Conservation (phyloP, 2,113 vertebrate genomes). For the Sylvietta virens region DNA sequence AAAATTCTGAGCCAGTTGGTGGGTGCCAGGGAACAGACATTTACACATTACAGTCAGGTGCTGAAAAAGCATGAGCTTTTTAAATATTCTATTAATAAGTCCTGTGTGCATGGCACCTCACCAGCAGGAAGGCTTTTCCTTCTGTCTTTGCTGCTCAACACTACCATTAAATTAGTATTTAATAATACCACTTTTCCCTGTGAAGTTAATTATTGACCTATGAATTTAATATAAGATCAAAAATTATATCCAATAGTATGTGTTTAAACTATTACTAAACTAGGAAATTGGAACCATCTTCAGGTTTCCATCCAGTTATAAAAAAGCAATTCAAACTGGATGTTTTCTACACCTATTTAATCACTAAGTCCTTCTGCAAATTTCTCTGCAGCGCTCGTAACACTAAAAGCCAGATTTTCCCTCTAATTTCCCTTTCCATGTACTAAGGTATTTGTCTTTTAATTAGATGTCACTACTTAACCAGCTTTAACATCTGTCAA, state of each 20-base stretch:
- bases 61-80: neutral
- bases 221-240: neutral
- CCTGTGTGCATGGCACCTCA: neutral
- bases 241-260: rapidly evolving
- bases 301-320: neutral
- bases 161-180: neutral
- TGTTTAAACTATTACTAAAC: neutral
- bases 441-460: neutral
- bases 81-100: neutral
- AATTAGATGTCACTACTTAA: neutral
- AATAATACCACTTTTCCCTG: neutral
- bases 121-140: neutral
- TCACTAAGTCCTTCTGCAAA: neutral
- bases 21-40: neutral
- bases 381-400: neutral
- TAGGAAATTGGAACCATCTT: neutral
- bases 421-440: neutral
- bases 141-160: neutral
- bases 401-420: neutral
- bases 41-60: neutral
- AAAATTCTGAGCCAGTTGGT: neutral
- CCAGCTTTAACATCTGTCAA: neutral
- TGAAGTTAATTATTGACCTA: neutral
- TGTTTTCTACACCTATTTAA: neutral
- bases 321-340: neutral